Evolutionary conservation across 2,888 invertebrate species (phyloP), one percentile per base, ranked within the genome.

Genomic region (Brachyopa scutellaris): DNA sequence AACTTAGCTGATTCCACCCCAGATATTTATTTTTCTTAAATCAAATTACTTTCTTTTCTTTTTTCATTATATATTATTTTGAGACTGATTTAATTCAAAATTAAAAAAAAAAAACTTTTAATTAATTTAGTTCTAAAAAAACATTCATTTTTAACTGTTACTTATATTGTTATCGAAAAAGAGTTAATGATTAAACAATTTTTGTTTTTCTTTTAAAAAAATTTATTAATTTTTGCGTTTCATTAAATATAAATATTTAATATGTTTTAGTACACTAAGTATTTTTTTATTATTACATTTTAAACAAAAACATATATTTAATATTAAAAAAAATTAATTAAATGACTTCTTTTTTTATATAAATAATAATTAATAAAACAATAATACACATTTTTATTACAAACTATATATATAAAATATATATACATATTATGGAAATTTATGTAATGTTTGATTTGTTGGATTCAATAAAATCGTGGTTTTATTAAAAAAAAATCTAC

Each of bases 391-490:
- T 84, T 85, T 84, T 84, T 77, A 53, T 79, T 76, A 67, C 66
- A 57, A 73, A 70, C 23, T 66, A 73, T 82, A 80, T 80, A 69
- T 66, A 70, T 62, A 80, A 17, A 49, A 78, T 80, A 82, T 84
- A 85, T 78, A 84, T 77, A 85, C 67, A 72, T 85, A 84, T 85
- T 85, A 85, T 85, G 84, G 84, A 84, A 85, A 85, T 86, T 87
- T 86, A 87, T 87, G 87, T 87, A 86, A 87, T 85, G 86, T 87
- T 87, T 86, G 85, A 86, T 87, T 87, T 87, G 86, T 87, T 87
- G 86, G 85, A 87, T 87, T 87, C 86, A 87, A 87, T 86, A 86
- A 87, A 86, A 85, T 85, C 85, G 85, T 86, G 86, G 86, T 86
- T 86, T 87, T 87, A 87, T 86, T 86, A 87, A 74, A 84, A 83